Evolutionary conservation across 2,113 vertebrate species (phyloP).

Genomic region (Circaetus cinerascens): DNA sequence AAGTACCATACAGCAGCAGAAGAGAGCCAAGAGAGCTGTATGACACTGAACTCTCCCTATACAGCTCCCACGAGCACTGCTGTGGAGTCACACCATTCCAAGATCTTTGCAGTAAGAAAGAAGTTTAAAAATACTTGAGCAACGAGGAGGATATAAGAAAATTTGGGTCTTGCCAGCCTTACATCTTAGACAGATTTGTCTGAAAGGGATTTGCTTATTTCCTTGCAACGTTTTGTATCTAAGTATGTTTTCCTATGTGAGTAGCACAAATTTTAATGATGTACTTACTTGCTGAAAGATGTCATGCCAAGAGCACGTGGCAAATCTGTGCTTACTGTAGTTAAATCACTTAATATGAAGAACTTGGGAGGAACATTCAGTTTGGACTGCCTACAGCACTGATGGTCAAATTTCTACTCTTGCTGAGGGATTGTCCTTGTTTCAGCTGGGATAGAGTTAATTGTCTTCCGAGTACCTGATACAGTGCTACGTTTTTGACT

Average conservation of each 20-base stretch:
- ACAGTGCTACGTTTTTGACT: too few relatives aligned
- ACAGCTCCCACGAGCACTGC: neutral
- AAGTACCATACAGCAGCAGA: neutral
- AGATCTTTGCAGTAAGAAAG: neutral
- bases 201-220: neutral
- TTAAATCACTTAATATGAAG: too few relatives aligned
- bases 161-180: neutral
- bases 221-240: neutral
- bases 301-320: accelerated
- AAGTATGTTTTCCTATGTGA: neutral
- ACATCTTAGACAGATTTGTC: neutral
- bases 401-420: too few relatives aligned
- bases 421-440: too few relatives aligned
- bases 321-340: neutral
- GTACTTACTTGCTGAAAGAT: neutral
- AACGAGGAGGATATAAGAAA: neutral
- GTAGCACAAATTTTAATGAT: neutral
- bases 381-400: too few relatives aligned
- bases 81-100: neutral
- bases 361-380: too few relatives aligned
- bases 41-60: neutral
- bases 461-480: too few relatives aligned
- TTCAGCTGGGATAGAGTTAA: too few relatives aligned
- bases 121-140: neutral
- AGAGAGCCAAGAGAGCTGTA: neutral